phyloP scores from a whole-genome alignment of 2,113 vertebrate genomes.

The Delphinapterus leucas region DNA sequence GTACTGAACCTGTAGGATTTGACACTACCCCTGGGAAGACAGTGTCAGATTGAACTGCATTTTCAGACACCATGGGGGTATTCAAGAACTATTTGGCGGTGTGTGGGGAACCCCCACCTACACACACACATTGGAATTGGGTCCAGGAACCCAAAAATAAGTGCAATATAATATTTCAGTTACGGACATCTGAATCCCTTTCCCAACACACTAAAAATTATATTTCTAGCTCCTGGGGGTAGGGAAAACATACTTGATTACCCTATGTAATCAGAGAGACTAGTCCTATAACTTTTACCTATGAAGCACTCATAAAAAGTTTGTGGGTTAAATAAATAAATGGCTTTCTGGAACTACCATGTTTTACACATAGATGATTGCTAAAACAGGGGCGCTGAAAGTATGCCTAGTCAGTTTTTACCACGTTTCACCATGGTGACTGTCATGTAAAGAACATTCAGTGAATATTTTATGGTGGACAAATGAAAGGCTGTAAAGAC shows the following conservation, averaged over 20 bases:
- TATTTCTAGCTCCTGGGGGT: neutral
- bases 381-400: neutral
- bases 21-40: neutral
- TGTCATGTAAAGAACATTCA: neutral
- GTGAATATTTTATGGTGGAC: neutral
- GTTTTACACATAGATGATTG: neutral
- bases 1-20: neutral
- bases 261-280: neutral
- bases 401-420: neutral
- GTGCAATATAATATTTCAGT: neutral
- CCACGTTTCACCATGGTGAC: neutral
- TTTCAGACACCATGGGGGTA: neutral
- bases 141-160: neutral
- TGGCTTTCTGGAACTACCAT: neutral
- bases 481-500: neutral
- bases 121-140: neutral
- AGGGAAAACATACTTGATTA: neutral
- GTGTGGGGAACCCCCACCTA: accelerated
- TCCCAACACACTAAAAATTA: neutral
- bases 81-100: neutral
- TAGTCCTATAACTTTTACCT: neutral
- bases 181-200: neutral
- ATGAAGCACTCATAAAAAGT: neutral
- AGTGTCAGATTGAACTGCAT: neutral
- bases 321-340: neutral